A percentile compares a stretch with the other conserved stretches of the same genome.
These are phyloP conservation scores for Anabas testudineus DNA, from an alignment of 2,797 vertebrate genomes.

Conservation along the genomic window DNA sequence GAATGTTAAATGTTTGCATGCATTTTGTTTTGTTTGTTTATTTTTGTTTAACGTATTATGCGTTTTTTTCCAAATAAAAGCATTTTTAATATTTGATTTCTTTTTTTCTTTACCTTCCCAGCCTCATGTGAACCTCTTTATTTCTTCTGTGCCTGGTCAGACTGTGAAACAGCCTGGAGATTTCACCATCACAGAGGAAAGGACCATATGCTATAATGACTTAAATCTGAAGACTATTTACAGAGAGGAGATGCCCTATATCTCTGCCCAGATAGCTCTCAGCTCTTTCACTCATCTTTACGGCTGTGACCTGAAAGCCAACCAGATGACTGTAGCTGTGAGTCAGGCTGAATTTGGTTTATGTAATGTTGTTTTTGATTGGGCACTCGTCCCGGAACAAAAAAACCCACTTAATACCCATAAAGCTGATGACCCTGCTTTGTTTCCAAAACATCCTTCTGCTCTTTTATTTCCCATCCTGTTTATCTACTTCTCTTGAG, in stretches of 20 bases:
- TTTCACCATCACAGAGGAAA: slow-evolving; percentile 13
- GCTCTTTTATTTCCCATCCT: slow-evolving; percentile 42
- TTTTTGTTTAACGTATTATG: too few relatives aligned
- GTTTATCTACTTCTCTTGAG: slow-evolving; percentile 43
- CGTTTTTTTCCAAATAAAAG: not conserved
- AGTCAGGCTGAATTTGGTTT: slow-evolving; percentile 67
- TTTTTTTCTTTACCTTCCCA: too few relatives aligned
- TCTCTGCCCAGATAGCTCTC: slow-evolving; percentile 53
- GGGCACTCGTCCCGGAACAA: slow-evolving; percentile 56
- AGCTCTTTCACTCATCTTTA: slow-evolving; percentile 63
- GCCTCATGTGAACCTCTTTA: slow-evolving; percentile 18
- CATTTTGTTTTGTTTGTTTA: too few relatives aligned
- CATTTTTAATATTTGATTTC: not conserved
- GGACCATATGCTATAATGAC: slow-evolving; percentile 17
- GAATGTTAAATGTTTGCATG: not conserved
- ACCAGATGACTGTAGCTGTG: slow-evolving; percentile 62
- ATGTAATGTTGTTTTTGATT: slow-evolving; percentile 64
- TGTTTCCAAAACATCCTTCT: slow-evolving; percentile 40
- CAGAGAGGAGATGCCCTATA: slow-evolving; percentile 48
- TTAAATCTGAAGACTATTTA: slow-evolving; percentile 52
- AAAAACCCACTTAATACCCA: slow-evolving; percentile 54
- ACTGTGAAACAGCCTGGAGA: slow-evolving; percentile 17
- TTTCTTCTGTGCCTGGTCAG: slow-evolving; percentile 14
- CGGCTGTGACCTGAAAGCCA: slow-evolving; percentile 59
- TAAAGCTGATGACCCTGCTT: slow-evolving; percentile 46